phyloP scores from a whole-genome alignment of 2,888 invertebrate genomes.

The Polia nebulosa region DNA sequence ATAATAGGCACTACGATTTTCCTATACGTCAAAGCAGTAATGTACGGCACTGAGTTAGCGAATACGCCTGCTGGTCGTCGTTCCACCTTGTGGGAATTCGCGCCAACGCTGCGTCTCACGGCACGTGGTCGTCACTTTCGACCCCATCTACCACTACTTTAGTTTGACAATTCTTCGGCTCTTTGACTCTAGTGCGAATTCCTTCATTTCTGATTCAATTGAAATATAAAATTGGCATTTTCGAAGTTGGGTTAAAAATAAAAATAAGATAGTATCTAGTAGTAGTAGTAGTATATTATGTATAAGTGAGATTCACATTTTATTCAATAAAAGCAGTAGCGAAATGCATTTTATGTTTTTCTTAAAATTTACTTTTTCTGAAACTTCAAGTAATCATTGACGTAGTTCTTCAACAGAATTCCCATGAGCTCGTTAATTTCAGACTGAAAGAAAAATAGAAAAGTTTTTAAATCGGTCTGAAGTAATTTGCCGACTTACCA shows the following conservation, averaged over 20 bases:
- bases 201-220: background rate
- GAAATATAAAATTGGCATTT: background rate
- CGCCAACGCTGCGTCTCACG: background rate
- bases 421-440: slow-evolving; percentile 50
- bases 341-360: background rate
- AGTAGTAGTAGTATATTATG: too few relatives aligned
- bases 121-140: background rate
- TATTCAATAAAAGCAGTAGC: slow-evolving; percentile 5
- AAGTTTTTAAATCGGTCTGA: background rate
- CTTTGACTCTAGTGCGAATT: background rate
- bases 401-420: slow-evolving; percentile 32
- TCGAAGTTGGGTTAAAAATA: background rate
- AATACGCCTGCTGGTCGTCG: too few relatives aligned
- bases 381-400: slow-evolving; percentile 40
- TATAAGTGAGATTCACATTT: background rate
- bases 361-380: slow-evolving; percentile 15
- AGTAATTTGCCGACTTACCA: background rate
- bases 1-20: too few relatives aligned
- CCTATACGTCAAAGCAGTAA: too few relatives aligned
- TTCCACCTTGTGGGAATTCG: too few relatives aligned
- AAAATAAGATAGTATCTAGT: background rate
- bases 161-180: background rate
- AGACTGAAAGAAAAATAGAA: slow-evolving; percentile 39
- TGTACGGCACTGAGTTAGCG: too few relatives aligned
- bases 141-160: background rate